Conservation (phyloP, 2,888 invertebrate species). For the Nebria brevicollis region DNA sequence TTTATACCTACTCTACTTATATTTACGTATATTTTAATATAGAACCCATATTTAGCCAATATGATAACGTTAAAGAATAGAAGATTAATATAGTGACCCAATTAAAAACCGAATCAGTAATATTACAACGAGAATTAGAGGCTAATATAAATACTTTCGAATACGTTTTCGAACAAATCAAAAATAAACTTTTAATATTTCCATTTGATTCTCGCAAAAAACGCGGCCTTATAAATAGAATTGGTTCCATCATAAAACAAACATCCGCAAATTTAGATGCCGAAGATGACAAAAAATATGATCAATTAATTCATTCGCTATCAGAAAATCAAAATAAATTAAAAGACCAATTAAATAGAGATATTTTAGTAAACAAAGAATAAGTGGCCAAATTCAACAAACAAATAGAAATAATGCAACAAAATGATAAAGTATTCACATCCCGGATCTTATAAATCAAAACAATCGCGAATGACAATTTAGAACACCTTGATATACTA, state of each 20-base stretch:
- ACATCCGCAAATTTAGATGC: constrained; percentile 14
- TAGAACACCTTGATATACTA: background rate
- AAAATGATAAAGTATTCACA: background rate
- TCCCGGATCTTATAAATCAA: background rate
- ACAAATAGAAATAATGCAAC: background rate
- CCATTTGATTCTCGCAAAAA: no score
- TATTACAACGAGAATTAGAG: background rate
- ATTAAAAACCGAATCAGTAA: background rate
- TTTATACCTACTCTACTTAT: constrained; percentile 5
- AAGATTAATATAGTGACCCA: background rate
- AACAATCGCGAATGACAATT: background rate
- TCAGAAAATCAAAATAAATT: constrained; percentile 8
- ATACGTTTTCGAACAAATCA: background rate
- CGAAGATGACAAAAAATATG: constrained; percentile 9
- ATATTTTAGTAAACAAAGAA: constrained; percentile 2
- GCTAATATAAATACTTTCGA: constrained; percentile 7
- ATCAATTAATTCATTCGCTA: background rate
- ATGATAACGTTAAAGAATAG: background rate
- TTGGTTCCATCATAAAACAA: constrained; percentile 11
- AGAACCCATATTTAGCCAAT: background rate
- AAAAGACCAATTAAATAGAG: background rate
- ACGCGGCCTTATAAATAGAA: no score
- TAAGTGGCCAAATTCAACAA: background rate
- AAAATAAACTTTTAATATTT: constrained; percentile 4
- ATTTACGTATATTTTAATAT: constrained; percentile 5